A percentile compares a stretch with the other conserved stretches of the same genome.
phyloP scores from a whole-genome alignment of 2,797 vertebrate genomes.

The Halcyon badia region DNA sequence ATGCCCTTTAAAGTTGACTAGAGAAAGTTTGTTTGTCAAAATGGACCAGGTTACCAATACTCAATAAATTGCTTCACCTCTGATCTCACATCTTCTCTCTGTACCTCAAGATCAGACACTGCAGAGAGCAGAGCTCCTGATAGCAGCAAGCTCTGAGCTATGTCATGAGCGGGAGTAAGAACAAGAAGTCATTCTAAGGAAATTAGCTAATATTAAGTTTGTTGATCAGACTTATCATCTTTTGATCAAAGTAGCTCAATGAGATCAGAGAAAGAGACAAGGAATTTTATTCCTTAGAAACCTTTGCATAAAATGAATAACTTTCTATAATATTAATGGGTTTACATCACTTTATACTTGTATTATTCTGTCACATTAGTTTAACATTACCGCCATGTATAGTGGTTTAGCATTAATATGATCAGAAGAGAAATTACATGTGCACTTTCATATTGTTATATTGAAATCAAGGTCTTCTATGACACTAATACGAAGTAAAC shows the following conservation, averaged over 20 bases:
- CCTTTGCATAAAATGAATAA: conserved; percentile 60
- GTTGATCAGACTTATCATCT: conserved; percentile 22
- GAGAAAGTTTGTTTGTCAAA: background rate
- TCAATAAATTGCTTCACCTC: background rate
- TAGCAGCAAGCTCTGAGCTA: background rate
- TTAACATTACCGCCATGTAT: conserved; percentile 70
- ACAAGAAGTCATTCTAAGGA: background rate
- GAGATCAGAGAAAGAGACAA: conserved; percentile 39
- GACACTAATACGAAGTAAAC: conserved; percentile 71
- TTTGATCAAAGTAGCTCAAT: conserved; percentile 43
- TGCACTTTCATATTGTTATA: conserved; percentile 74
- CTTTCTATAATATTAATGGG: conserved; percentile 69
- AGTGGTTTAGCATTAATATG: conserved; percentile 70
- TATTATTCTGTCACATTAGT: conserved; percentile 75
- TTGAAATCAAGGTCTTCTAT: conserved; percentile 67
- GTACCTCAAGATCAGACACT: background rate
- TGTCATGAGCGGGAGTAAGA: background rate
- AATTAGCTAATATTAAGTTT: conserved; percentile 14
- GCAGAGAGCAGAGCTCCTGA: background rate
- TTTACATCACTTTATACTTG: conserved; percentile 71
- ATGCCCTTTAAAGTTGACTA: conserved; percentile 37
- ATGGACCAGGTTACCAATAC: conserved; percentile 9
- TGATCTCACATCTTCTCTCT: background rate
- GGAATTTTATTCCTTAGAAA: conserved; percentile 59
- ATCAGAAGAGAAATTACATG: conserved; percentile 74